A percentile compares a stretch with the other conserved stretches of the same genome.
These are phyloP conservation scores for Ostrea edulis DNA, from an alignment of 1,140 invertebrate species.

Conservation along the genomic window DNA sequence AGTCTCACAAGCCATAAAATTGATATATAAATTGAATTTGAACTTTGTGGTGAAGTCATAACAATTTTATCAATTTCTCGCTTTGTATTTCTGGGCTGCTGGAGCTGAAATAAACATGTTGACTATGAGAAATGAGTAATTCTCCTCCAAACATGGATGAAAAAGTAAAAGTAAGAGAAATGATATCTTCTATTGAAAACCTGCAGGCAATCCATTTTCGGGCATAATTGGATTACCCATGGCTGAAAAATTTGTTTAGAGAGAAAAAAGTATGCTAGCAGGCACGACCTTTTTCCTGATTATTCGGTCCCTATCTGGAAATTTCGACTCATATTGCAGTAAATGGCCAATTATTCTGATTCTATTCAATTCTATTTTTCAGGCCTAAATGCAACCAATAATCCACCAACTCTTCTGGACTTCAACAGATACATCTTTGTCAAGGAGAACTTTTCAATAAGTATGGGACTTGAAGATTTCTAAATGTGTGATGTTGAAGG, in stretches of 20 bases:
- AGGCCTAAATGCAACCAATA: constrained; percentile 38
- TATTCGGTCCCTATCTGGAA: background rate
- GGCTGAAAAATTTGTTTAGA: constrained; percentile 30
- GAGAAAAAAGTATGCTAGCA: constrained; percentile 2
- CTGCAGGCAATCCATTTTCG: background rate
- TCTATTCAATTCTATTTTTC: constrained; percentile 35
- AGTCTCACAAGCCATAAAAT: background rate
- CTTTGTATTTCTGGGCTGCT: background rate
- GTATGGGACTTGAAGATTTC: constrained; percentile 11
- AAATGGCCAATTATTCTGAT: constrained; percentile 27
- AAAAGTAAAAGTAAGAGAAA: background rate
- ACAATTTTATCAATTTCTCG: background rate
- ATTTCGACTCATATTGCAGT: constrained; percentile 29
- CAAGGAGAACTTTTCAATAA: constrained; percentile 25
- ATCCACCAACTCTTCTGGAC: background rate
- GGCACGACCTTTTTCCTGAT: constrained; percentile 19
- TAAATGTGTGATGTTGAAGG: background rate
- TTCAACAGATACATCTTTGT: constrained; percentile 39
- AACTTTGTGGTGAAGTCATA: background rate
- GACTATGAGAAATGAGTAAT: background rate
- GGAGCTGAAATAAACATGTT: background rate
- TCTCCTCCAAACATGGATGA: background rate
- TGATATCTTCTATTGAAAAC: background rate
- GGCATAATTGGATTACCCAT: constrained; percentile 25
- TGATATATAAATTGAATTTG: background rate